Conservation (phyloP, 2,797 vertebrate genomes). For the Etheostoma nigrum region DNA sequence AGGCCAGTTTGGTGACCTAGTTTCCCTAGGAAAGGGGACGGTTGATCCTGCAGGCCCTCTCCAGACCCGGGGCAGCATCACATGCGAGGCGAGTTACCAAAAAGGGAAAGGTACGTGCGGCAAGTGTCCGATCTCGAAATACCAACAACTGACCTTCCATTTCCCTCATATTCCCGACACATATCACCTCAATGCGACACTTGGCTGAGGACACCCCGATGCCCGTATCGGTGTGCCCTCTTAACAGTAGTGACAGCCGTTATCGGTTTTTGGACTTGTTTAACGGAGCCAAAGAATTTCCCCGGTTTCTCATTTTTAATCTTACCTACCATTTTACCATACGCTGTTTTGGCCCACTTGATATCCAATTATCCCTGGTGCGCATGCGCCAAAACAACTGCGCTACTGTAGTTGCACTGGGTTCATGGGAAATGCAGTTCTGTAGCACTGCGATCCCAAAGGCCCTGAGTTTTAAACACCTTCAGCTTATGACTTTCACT, state of each 20-base stretch:
- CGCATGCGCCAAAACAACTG: constrained; percentile 79
- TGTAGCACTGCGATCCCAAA: not conserved
- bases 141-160: constrained; percentile 83
- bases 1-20: constrained; percentile 67
- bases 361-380: constrained; percentile 74
- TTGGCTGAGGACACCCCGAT: constrained; percentile 54
- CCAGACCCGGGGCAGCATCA: constrained; percentile 51
- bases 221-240: constrained; percentile 15
- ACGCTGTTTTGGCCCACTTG: constrained; percentile 88
- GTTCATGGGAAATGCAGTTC: constrained; percentile 82
- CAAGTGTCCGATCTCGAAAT: constrained; percentile 82
- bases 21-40: constrained; percentile 42
- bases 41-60: constrained; percentile 45
- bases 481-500: not conserved
- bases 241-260: constrained; percentile 9
- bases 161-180: constrained; percentile 71
- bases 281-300: constrained; percentile 38
- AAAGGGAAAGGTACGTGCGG: constrained; percentile 86
- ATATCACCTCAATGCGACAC: constrained; percentile 77
- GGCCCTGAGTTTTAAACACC: not conserved
- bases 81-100: constrained; percentile 68
- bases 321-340: constrained; percentile 91
- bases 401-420: constrained; percentile 52
- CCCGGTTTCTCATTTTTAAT: constrained; percentile 55
- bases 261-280: constrained; percentile 36